These are phyloP conservation scores for Oscheius onirici DNA, from an alignment of 2,888 invertebrate species.

Conservation along the genomic window DNA sequence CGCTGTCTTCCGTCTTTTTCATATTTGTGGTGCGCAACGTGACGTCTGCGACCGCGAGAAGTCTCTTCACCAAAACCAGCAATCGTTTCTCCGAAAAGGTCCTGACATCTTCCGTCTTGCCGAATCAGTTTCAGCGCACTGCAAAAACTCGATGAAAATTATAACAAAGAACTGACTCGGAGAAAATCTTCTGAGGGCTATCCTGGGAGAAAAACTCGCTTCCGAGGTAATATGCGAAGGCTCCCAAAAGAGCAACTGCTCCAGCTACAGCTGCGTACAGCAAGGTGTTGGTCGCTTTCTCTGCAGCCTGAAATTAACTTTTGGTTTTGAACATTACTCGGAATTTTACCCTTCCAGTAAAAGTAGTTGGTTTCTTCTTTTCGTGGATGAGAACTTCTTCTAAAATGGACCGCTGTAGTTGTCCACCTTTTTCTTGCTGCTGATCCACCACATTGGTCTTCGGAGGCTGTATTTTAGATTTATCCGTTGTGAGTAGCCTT, in stretches of 20 bases:
- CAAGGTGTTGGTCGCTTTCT: conserved; percentile 64
- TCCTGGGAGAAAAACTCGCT: conserved; percentile 63
- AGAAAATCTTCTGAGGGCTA: conserved; percentile 64
- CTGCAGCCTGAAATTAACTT: conserved; percentile 41
- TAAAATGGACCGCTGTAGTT: conserved; percentile 44
- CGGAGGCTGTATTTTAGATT: conserved; percentile 3
- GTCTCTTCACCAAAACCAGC: conserved; percentile 60
- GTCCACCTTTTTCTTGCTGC: neutral
- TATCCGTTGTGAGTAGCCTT: neutral
- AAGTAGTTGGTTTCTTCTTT: conserved; percentile 57
- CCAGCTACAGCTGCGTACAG: conserved; percentile 59
- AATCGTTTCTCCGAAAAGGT: conserved; percentile 63
- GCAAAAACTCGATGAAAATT: no score
- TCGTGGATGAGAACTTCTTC: conserved; percentile 50
- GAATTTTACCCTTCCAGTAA: conserved; percentile 44
- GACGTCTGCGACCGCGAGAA: conserved; percentile 56
- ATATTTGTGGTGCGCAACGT: conserved; percentile 61
- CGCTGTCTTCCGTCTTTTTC: conserved; percentile 65
- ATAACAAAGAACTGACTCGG: conserved; percentile 36
- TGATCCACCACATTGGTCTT: neutral
- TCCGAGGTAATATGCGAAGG: conserved; percentile 59
- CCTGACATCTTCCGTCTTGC: conserved; percentile 60
- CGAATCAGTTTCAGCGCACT: conserved; percentile 57
- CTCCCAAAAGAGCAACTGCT: conserved; percentile 60
- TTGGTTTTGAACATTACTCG: neutral